Conservation (phyloP, 2,888 invertebrate genomes). For the Synergus itoensis region DNA sequence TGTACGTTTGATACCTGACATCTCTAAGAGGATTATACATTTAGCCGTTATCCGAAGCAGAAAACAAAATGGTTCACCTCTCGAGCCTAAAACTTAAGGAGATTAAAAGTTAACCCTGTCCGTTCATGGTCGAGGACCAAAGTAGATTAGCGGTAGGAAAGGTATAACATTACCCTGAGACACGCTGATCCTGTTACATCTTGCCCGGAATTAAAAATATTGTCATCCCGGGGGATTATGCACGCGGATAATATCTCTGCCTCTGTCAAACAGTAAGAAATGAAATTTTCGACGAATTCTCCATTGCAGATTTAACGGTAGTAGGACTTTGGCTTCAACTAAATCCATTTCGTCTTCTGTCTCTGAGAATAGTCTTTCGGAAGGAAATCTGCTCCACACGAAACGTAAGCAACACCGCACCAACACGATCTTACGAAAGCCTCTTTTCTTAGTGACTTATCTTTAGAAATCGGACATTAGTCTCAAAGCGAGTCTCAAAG, state of each 20-base stretch:
- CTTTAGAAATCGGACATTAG: neutral
- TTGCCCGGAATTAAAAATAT: constrained; percentile 75
- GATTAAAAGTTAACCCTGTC: constrained; percentile 72
- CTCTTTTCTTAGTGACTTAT: neutral
- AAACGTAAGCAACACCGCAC: neutral
- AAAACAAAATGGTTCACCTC: constrained; percentile 68
- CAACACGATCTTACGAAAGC: neutral
- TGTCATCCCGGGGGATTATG: constrained; percentile 73
- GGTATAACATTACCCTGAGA: constrained; percentile 73
- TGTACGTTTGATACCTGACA: constrained; percentile 63
- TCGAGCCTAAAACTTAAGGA: constrained; percentile 70
- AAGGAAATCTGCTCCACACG: neutral
- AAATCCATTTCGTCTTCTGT: constrained; percentile 45
- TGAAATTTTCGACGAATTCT: constrained; percentile 64
- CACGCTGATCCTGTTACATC: constrained; percentile 74
- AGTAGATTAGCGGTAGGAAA: constrained; percentile 70
- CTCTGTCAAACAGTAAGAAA: constrained; percentile 69
- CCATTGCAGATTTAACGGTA: constrained; percentile 53
- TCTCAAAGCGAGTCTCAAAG: neutral
- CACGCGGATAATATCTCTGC: constrained; percentile 68
- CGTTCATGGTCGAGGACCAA: constrained; percentile 60
- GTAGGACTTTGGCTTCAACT: constrained; percentile 42
- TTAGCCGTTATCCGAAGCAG: constrained; percentile 61
- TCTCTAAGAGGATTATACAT: constrained; percentile 70
- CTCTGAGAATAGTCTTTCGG: constrained; percentile 10